Conservation (phyloP, 2,797 vertebrate genomes). For the Antennarius maculatus region DNA sequence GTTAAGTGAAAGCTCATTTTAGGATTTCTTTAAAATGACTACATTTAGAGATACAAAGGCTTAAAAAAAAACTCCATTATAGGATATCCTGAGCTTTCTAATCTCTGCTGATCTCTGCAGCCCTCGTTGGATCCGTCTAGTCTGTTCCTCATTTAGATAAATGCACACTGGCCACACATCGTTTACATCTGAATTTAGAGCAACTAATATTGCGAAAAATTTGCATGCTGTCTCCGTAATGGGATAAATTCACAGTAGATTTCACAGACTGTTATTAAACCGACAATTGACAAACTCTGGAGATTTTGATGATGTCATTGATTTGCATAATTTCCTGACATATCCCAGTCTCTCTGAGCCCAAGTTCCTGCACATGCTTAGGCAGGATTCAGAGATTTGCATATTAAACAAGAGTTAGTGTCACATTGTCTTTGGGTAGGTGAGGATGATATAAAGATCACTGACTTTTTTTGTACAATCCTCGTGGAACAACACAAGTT, state of each 20-base stretch:
- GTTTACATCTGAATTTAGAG: background rate
- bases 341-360: constrained; percentile 18
- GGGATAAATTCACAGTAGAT: constrained; percentile 16
- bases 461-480: constrained; percentile 19
- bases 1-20: background rate
- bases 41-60: no score
- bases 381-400: constrained; percentile 45
- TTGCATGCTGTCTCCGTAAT: constrained; percentile 5
- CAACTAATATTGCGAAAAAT: background rate
- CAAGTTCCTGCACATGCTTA: constrained; percentile 14
- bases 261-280: constrained; percentile 37
- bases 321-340: constrained; percentile 29
- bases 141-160: constrained; percentile 1
- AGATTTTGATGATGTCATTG: constrained; percentile 22
- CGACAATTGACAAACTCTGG: constrained; percentile 31
- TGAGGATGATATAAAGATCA: constrained; percentile 30
- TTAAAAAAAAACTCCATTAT: no score
- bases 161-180: background rate
- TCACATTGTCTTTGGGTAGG: constrained; percentile 40
- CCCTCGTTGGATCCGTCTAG: background rate
- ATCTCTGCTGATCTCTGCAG: constrained; percentile 6
- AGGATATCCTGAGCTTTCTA: background rate
- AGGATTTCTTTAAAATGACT: no score
- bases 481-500: constrained; percentile 29
- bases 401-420: constrained; percentile 45